Base-by-base conservation (phyloP, 2,113 vertebrate species). In the Rhabdornis inornatus region DNA sequence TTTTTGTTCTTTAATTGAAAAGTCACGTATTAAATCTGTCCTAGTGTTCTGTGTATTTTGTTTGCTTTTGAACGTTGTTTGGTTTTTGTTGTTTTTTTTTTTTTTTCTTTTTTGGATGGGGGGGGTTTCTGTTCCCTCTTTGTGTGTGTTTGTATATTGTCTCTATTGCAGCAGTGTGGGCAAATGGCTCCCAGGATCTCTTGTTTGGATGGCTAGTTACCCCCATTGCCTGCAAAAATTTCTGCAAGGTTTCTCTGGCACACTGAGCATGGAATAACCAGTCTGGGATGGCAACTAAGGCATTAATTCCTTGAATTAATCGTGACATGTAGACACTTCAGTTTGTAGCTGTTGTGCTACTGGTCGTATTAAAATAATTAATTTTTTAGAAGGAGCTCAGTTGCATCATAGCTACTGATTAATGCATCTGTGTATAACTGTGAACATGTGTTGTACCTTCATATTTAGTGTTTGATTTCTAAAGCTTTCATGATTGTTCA, bases 401-500 rank as follows among this genome's bases (percentile, higher is more conserved):
- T 84, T 94, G 74, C 87, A 88, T 83, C 1, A 0, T 83, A 81
- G 64, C 82, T 85, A 25, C 55, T 79, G n/a, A 33, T 85, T 49
- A 93, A 83, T 92, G 80, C 88, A n/a, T 90, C 79, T 92, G 84
- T 96, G 90, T 87, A 25, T 93, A 93, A 79, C 49, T 55, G 94
- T 97, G 90, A 95, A 60, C 91, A 57, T 94, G 74, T 97, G 97
- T 97, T 66, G 91, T 97, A 69, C 96, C 93, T 97, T 98, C 97
- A 94, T 97, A 84, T 97, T 92, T 94, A 97, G 97, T 98, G 96
- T 97, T 95, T 98, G 85, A 97, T 98, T 98, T 97, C 96, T 96
- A 95, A 79, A 97, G 97, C 98, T 98, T 94, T 97, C 98, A 98
- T 98, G 98, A 98, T 98, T 99, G 99, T 99, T 99, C 98, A 99